Base-by-base conservation (phyloP, 2,888 invertebrate genomes). In the Alloscopus bannaensis region DNA sequence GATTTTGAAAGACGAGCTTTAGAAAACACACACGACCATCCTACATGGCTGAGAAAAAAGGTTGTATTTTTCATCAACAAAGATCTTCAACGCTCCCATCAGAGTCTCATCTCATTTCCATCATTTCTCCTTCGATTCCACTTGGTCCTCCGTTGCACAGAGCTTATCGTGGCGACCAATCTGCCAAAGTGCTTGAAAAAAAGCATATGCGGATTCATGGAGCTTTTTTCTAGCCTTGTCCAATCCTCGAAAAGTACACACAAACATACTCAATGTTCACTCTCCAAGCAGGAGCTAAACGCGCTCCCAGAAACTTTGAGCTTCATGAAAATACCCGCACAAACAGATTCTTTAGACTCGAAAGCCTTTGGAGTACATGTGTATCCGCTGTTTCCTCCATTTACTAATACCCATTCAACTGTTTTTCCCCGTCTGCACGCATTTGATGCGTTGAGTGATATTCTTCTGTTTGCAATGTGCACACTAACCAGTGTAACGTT, bases 361-460 rank as follows among this genome's bases (percentile, higher is more conserved):
- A n/a, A n/a, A n/a, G n/a, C n/a, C n/a, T n/a, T n/a, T n/a, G n/a
- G n/a, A n/a, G n/a, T n/a, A n/a, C n/a, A n/a, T n/a, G n/a, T n/a
- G n/a, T n/a, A n/a, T n/a, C n/a, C n/a, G n/a, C n/a, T n/a, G n/a
- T n/a, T n/a, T n/a, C n/a, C n/a, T n/a, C n/a, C n/a, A n/a, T n/a
- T n/a, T n/a, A n/a, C n/a, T n/a, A n/a, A n/a, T n/a, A n/a, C n/a
- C n/a, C n/a, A n/a, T n/a, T n/a, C n/a, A n/a, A n/a, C n/a, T n/a
- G n/a, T n/a, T n/a, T n/a, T n/a, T n/a, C n/a, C n/a, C n/a, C n/a
- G n/a, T n/a, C n/a, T n/a, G n/a, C n/a, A n/a, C n/a, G n/a, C n/a
- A n/a, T n/a, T n/a, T 36, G 8, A 36, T 45, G 45, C 45, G 45
- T n/a, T 45, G 45, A 45, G 45, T 45, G 45, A 45, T 45, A 11